Percentiles rank a stretch among this genome's conserved stretches.
Evolutionary conservation across 2,888 invertebrate genomes (phyloP).

Genomic region (Amphimallon solstitiale): DNA sequence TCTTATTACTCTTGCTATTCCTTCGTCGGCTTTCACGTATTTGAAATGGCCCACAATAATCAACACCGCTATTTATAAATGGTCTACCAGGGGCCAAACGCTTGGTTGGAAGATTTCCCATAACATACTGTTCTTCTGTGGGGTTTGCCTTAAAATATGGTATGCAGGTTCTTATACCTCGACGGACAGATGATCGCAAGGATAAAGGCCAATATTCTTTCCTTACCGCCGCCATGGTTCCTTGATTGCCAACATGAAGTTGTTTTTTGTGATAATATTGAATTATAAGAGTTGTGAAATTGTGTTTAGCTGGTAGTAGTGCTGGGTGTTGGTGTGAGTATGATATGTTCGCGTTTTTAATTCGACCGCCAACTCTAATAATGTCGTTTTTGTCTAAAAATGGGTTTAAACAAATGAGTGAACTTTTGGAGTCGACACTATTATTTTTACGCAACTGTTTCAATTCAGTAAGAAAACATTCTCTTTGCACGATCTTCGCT

Average conservation of each 20-base stretch:
- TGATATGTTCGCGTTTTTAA: background rate
- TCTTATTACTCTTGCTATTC: slow-evolving; percentile 41
- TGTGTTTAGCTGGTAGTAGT: background rate
- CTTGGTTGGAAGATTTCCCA: slow-evolving; percentile 48
- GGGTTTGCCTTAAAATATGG: slow-evolving; percentile 41
- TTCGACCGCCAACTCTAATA: background rate
- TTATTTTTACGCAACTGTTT: no score
- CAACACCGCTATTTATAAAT: slow-evolving; percentile 43
- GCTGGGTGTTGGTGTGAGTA: background rate
- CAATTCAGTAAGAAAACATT: no score
- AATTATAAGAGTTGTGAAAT: background rate
- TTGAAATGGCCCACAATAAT: slow-evolving; percentile 46
- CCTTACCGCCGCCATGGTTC: slow-evolving; percentile 41
- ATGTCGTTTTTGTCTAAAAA: background rate
- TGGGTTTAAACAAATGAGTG: background rate
- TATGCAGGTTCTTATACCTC: slow-evolving; percentile 43
- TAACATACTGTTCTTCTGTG: slow-evolving; percentile 39
- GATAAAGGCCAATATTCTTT: slow-evolving; percentile 45
- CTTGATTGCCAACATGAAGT: slow-evolving; percentile 43
- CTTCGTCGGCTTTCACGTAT: slow-evolving; percentile 42
- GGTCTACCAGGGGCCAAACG: slow-evolving; percentile 42
- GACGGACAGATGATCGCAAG: slow-evolving; percentile 37
- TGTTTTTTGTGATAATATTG: background rate
- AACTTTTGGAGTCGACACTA: background rate
- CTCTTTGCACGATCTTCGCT: no score